Evolutionary conservation across 2,113 vertebrate genomes (phyloP).

Genomic region (Peromyscus maniculatus): DNA sequence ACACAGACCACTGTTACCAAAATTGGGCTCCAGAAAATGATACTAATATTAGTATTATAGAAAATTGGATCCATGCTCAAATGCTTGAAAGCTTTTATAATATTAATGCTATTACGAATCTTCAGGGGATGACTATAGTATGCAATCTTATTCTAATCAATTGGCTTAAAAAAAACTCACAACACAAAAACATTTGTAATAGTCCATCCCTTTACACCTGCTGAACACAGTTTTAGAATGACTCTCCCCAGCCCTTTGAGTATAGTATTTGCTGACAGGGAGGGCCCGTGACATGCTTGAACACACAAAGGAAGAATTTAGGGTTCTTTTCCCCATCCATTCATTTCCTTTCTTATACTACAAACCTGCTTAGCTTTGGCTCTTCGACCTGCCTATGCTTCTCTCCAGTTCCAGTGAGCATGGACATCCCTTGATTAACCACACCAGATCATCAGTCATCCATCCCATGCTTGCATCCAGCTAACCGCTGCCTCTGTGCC

Average conservation of each 20-base stretch:
- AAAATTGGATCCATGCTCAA: slow-evolving; percentile 11
- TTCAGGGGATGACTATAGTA: not conserved
- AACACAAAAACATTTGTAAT: not conserved
- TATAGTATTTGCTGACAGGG: not conserved
- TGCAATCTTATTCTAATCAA: not conserved
- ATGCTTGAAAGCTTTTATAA: slow-evolving; percentile 23
- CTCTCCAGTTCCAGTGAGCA: not conserved
- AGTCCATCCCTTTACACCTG: not conserved
- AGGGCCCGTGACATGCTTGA: not conserved
- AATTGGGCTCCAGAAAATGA: not conserved
- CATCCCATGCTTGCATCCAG: not conserved
- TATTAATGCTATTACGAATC: not conserved
- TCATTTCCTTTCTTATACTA: not conserved
- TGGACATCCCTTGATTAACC: not conserved
- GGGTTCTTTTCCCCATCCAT: not conserved
- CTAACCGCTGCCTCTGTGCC: not conserved
- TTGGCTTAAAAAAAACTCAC: not conserved
- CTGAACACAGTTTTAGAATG: not conserved
- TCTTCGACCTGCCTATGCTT: not conserved
- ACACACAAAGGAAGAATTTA: not conserved
- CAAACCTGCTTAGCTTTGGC: not conserved
- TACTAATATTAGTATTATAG: not conserved
- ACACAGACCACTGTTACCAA: not conserved
- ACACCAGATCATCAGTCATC: no score
- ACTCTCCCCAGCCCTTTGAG: not conserved